Conservation (phyloP, 2,888 invertebrate genomes). For the Thymelicus lineola region DNA sequence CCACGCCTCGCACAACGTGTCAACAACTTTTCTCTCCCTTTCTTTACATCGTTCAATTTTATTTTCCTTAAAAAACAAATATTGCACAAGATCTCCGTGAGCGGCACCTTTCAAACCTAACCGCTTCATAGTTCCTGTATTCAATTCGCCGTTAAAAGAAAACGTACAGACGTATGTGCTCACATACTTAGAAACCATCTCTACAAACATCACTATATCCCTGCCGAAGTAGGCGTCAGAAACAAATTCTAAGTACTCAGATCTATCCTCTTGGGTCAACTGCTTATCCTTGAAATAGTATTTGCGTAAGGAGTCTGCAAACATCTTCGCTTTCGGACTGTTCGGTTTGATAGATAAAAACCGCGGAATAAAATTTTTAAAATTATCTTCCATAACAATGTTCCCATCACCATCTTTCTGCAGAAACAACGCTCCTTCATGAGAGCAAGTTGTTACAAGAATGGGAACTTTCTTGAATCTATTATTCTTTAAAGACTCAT, state of each 20-base stretch:
- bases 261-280: slow-evolving; percentile 47
- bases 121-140: slow-evolving; percentile 62
- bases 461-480: slow-evolving; percentile 61
- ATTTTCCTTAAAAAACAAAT: slow-evolving; percentile 66
- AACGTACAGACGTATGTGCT: slow-evolving; percentile 62
- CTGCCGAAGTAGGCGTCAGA: slow-evolving; percentile 64
- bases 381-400: slow-evolving; percentile 57
- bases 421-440: slow-evolving; percentile 68
- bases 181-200: slow-evolving; percentile 52
- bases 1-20: slow-evolving; percentile 63
- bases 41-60: slow-evolving; percentile 56
- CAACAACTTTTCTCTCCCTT: slow-evolving; percentile 57
- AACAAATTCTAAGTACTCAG: slow-evolving; percentile 59
- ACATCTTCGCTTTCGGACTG: slow-evolving; percentile 45
- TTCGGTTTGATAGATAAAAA: slow-evolving; percentile 51
- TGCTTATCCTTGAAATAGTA: slow-evolving; percentile 62
- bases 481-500: slow-evolving; percentile 53
- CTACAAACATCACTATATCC: slow-evolving; percentile 57
- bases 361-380: slow-evolving; percentile 61
- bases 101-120: slow-evolving; percentile 64
- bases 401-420: slow-evolving; percentile 54
- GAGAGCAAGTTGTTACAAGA: slow-evolving; percentile 56
- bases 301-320: slow-evolving; percentile 51
- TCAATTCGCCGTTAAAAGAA: slow-evolving; percentile 64
- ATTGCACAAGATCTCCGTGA: slow-evolving; percentile 72